Percentiles rank a stretch among this genome's conserved stretches.
phyloP scores from a whole-genome alignment of 23 tunicate species.

The Phallusia fumigata region DNA sequence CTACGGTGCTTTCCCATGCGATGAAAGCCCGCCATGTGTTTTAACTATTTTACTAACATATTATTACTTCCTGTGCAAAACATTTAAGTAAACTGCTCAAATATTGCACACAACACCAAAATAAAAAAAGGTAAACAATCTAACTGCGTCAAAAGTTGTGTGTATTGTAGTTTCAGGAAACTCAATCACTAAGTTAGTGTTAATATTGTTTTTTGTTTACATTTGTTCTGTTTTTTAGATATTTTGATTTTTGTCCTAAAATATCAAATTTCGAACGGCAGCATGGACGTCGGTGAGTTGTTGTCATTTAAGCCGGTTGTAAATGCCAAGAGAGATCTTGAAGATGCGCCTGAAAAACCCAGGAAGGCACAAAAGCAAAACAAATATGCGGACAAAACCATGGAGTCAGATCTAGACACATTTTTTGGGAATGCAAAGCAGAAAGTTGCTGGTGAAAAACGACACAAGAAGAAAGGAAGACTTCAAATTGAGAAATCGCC shows the following conservation, averaged over 20 bases:
- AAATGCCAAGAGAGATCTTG: constrained; percentile 38
- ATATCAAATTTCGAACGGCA: neutral
- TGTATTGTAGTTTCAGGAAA: no score
- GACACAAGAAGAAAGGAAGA: constrained; percentile 68
- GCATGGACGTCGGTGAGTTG: constrained; percentile 89
- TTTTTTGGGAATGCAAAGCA: constrained; percentile 63
- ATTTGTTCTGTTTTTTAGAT: neutral
- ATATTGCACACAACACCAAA: no score
- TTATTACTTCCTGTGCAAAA: no score
- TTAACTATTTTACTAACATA: no score
- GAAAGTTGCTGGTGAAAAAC: constrained; percentile 24
- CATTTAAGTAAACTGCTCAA: no score
- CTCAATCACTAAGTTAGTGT: no score
- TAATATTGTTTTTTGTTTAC: neutral
- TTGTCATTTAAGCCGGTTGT: constrained; percentile 67
- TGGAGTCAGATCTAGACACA: constrained; percentile 68
- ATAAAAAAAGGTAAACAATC: no score
- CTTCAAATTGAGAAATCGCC: constrained; percentile 57
- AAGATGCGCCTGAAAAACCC: constrained; percentile 14
- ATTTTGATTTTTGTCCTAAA: neutral
- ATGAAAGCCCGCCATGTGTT: no score
- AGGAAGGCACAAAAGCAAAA: constrained; percentile 1
- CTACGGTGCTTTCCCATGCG: no score
- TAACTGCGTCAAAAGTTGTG: no score
- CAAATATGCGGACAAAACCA: constrained; percentile 3